phyloP scores from a whole-genome alignment of 2,888 invertebrate species.

The Sphaeridia pumilis region DNA sequence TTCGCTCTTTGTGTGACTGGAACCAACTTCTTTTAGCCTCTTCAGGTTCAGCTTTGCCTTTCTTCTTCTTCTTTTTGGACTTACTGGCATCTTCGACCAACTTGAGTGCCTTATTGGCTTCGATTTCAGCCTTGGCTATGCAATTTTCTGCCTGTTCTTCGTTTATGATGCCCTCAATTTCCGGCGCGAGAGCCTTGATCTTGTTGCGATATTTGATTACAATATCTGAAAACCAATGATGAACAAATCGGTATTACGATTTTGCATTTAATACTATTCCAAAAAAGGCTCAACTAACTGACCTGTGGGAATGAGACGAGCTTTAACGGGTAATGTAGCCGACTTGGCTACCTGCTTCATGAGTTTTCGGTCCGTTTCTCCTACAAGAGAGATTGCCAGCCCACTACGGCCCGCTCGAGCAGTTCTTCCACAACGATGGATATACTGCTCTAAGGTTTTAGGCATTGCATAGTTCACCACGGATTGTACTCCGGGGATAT shows the following conservation, averaged over 20 bases:
- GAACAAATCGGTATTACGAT: too few species aligned
- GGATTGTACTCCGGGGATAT: slow-evolving; percentile 37
- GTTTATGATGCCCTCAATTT: slow-evolving; percentile 67
- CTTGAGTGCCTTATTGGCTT: slow-evolving; percentile 60
- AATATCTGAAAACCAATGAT: slow-evolving; percentile 60
- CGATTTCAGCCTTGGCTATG: slow-evolving; percentile 70
- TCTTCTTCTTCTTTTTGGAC: slow-evolving; percentile 36
- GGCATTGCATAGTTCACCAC: slow-evolving; percentile 94
- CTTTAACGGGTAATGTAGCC: slow-evolving; percentile 73
- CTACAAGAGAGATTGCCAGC: slow-evolving; percentile 86
- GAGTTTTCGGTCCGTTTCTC: slow-evolving; percentile 79
- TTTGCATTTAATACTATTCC: not conserved
- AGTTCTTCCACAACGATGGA: slow-evolving; percentile 90
- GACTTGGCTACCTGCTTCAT: slow-evolving; percentile 84
- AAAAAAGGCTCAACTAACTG: too few species aligned
- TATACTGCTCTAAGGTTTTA: slow-evolving; percentile 86
- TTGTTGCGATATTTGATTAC: slow-evolving; percentile 71
- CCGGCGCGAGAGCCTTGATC: slow-evolving; percentile 59
- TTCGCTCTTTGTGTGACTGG: slow-evolving; percentile 67
- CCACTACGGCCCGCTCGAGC: slow-evolving; percentile 90
- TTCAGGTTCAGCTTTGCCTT: slow-evolving; percentile 37
- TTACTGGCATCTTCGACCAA: slow-evolving; percentile 44
- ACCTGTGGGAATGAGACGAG: slow-evolving; percentile 66
- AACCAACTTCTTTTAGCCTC: slow-evolving; percentile 59
- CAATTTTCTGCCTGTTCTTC: slow-evolving; percentile 75